Evolutionary conservation across 2,113 vertebrate genomes (phyloP), one percentile per base, ranked within the genome.

Genomic region (Cettia cetti): DNA sequence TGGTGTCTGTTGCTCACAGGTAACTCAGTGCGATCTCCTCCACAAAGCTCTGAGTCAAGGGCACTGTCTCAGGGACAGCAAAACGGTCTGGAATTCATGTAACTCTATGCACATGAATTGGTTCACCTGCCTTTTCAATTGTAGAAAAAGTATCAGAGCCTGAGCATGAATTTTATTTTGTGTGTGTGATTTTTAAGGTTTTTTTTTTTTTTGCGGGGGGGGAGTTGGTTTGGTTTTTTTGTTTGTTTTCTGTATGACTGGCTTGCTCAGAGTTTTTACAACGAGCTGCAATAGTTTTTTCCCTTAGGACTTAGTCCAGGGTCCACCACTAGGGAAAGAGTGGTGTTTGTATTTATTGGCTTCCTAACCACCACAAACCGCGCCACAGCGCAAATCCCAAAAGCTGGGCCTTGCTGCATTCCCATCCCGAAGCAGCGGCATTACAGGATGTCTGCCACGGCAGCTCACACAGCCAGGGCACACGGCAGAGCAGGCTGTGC

Each of bases 361-460:
- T 60, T 71, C 40, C 59, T 19, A 28, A 21, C 13, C 4, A 1
- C 40, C 53, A n/a, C 75, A 24, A 30, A 39, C 19, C 0, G 0
- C 0, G 5, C 40, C 76, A 54, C 33, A 45, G 39, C 2, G 21
- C 76, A 53, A 60, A 82, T 31, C 53, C 79, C 0, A 0, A 31
- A 37, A 31, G 35, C 71, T 61, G 81, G 4, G 11, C 47, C 23
- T 20, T 82, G 61, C 63, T 71, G 56, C 35, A 5, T 45, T 76
- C 78, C 89, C 56, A 28, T 27, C 71, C 65, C 63, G 19, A 39
- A n/a, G 22, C 23, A 61, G 28, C 0, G 13, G 76, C 39, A 15
- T 1, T 11, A 6, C 52, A 54, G 83, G 76, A 33, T 0, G 2
- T 9, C 49, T 82, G 78, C 65, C 81, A 21, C 2, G 50, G 90